A percentile compares a stretch with the other conserved stretches of the same genome.
These are phyloP conservation scores for Cassiopea andromeda DNA, from an alignment of 30 jellyfish, hydroid and myxozoan species.

Conservation along the genomic window DNA sequence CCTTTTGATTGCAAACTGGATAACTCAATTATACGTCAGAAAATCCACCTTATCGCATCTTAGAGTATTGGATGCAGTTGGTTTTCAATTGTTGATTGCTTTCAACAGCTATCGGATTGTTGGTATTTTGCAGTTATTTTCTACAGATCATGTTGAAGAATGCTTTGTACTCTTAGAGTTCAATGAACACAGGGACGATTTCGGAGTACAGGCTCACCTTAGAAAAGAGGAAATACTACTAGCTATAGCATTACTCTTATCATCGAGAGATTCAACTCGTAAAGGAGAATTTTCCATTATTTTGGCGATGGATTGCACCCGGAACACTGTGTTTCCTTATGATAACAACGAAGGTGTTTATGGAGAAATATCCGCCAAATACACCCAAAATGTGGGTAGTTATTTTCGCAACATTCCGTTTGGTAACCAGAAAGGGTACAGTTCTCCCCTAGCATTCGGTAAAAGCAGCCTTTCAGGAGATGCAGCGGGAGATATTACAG, in stretches of 20 bases:
- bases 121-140: background rate
- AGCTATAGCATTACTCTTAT: background rate
- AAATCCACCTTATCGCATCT: constrained; percentile 3
- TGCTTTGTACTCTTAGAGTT: background rate
- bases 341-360: constrained; percentile 54
- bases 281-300: no score
- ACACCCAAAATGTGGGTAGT: constrained; percentile 26
- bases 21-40: background rate
- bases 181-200: background rate
- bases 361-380: constrained; percentile 47
- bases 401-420: constrained; percentile 53
- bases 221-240: background rate
- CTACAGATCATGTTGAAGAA: background rate
- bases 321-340: constrained; percentile 59
- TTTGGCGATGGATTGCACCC: constrained; percentile 64
- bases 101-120: background rate
- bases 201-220: background rate
- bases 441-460: constrained; percentile 31
- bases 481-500: constrained; percentile 21
- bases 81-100: background rate
- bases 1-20: constrained; percentile 4
- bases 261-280: no score
- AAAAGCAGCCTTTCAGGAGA: constrained; percentile 29
- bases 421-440: constrained; percentile 22
- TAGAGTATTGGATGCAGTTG: background rate